phyloP scores from a whole-genome alignment of 2,888 invertebrate genomes.

The Trichacis sp. region DNA sequence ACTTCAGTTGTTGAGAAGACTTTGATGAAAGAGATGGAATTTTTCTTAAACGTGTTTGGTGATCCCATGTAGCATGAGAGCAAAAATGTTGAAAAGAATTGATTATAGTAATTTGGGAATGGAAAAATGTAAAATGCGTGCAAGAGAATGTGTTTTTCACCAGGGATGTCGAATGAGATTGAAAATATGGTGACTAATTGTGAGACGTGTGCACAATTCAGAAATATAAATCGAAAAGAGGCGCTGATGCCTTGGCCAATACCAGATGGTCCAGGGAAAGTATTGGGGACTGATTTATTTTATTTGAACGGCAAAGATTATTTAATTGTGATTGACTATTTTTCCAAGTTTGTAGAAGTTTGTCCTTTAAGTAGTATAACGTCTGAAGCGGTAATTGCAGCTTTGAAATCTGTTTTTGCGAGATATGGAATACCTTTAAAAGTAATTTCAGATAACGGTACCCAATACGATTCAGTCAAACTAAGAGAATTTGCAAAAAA shows the following conservation, averaged over 20 bases:
- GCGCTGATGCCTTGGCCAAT: conserved; percentile 1
- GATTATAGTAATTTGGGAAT: conserved; percentile 35
- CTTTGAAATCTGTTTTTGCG: conserved; percentile 45
- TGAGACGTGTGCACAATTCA: conserved; percentile 17
- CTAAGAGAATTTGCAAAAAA: conserved; percentile 18
- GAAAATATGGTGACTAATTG: conserved; percentile 24
- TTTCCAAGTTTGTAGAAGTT: conserved; percentile 42
- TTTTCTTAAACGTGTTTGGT: no score
- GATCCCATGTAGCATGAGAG: conserved; percentile 22
- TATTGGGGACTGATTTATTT: conserved; percentile 11
- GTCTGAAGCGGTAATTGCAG: conserved; percentile 23
- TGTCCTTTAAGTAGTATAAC: neutral
- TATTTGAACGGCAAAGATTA: conserved; percentile 7
- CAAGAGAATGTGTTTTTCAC: conserved; percentile 32
- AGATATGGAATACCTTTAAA: conserved; percentile 41
- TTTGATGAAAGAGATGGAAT: conserved; percentile 16
- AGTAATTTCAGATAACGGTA: conserved; percentile 43
- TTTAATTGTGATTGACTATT: conserved; percentile 15
- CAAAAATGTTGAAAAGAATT: conserved; percentile 23
- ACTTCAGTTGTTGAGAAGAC: conserved; percentile 3
- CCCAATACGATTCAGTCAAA: conserved; percentile 13
- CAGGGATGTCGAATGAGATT: conserved; percentile 30
- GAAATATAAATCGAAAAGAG: conserved; percentile 11
- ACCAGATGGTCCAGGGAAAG: conserved; percentile 9
- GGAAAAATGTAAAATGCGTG: conserved; percentile 30